Conservation (phyloP, 2,113 vertebrate species). For the Muscicapa adusta region DNA sequence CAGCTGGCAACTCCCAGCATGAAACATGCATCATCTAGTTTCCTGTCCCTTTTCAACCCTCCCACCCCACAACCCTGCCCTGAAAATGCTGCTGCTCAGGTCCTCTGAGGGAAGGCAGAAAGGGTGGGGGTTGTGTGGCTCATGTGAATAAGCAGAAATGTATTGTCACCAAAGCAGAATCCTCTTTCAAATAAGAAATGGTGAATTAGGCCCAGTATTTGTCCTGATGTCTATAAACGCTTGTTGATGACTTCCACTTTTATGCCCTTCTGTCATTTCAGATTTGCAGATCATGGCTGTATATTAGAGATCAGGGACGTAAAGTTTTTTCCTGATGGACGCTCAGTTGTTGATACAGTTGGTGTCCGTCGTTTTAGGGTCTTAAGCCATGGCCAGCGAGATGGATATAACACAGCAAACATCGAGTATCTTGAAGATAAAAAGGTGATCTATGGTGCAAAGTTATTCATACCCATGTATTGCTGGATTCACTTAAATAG, state of each 20-base stretch:
- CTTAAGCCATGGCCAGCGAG: conserved; percentile 85
- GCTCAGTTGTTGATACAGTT: conserved; percentile 87
- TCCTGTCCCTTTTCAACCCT: background rate
- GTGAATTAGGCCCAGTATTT: conserved; percentile 56
- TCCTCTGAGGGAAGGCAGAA: conserved; percentile 19
- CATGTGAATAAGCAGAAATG: background rate
- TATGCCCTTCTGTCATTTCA: conserved; percentile 65
- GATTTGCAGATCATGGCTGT: conserved; percentile 89
- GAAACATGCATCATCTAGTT: background rate
- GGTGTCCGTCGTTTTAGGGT: conserved; percentile 87
- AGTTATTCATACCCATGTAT: conserved; percentile 62
- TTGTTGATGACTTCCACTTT: conserved; percentile 47
- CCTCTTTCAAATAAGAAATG: conserved; percentile 8
- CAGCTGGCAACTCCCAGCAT: background rate
- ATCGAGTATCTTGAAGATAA: conserved; percentile 90
- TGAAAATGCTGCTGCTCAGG: background rate
- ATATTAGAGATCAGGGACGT: conserved; percentile 90
- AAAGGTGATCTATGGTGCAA: conserved; percentile 77
- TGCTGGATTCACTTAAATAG: conserved; percentile 54
- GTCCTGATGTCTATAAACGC: conserved; percentile 49
- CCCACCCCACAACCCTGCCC: background rate
- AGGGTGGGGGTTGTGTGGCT: conserved; percentile 46
- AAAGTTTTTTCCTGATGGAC: conserved; percentile 90
- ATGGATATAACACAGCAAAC: conserved; percentile 93
- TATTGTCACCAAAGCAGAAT: conserved; percentile 28